Percentiles rank a stretch among this genome's conserved stretches.
These are phyloP conservation scores for Vimba vimba DNA, from an alignment of 2,113 vertebrate species.

Conservation along the genomic window DNA sequence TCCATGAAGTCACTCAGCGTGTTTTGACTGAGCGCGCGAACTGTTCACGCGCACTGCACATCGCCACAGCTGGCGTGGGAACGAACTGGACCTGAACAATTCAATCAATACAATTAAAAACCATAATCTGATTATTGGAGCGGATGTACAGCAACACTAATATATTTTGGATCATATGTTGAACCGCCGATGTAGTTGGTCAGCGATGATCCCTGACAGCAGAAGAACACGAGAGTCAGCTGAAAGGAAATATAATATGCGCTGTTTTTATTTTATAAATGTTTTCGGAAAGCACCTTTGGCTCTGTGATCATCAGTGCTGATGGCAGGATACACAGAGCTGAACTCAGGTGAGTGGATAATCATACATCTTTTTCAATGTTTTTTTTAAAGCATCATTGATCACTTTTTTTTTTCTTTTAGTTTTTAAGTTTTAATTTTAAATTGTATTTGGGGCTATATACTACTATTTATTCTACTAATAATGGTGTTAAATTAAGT, in stretches of 20 bases:
- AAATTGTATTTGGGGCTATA: background rate
- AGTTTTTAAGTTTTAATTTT: background rate
- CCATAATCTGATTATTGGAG: background rate
- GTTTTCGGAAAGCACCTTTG: background rate
- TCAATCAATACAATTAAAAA: background rate
- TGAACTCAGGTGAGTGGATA: background rate
- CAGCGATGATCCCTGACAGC: background rate
- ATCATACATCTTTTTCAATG: background rate
- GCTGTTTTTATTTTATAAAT: background rate
- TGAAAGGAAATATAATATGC: constrained; percentile 20
- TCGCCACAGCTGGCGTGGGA: background rate
- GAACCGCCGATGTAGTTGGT: background rate
- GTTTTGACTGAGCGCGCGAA: background rate
- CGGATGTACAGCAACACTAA: no score
- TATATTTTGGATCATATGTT: no score
- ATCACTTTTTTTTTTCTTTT: background rate
- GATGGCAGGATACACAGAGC: background rate
- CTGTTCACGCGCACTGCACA: background rate
- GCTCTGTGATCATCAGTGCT: background rate
- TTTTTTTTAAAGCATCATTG: background rate
- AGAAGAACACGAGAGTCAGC: background rate
- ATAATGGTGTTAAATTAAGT: background rate
- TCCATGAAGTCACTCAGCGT: background rate
- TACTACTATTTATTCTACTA: background rate
- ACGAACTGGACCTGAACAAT: background rate